Evolutionary conservation across 2,888 invertebrate species (phyloP).

Genomic region (Meiosimyza platycephala): DNA sequence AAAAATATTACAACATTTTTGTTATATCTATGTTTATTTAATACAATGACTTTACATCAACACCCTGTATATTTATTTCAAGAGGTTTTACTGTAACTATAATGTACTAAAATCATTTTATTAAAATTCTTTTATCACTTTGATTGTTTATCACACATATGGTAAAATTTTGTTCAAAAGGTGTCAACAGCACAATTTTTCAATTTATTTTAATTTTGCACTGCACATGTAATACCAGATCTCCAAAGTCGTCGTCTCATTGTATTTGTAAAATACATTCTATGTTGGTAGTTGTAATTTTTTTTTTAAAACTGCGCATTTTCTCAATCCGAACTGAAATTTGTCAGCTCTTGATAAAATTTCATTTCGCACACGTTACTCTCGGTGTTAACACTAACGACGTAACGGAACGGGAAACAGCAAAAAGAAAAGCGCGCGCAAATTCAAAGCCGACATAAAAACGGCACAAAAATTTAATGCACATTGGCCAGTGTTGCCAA

Average conservation of each 20-base stretch:
- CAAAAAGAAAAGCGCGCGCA: not conserved
- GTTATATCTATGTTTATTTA: constrained; percentile 4
- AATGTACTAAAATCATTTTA: no score
- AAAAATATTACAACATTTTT: no score
- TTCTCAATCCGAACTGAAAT: not conserved
- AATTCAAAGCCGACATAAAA: not conserved
- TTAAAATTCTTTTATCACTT: not conserved
- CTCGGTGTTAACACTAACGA: constrained; percentile 5
- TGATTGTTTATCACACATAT: not conserved
- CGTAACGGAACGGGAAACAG: not conserved
- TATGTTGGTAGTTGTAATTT: not conserved
- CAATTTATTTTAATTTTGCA: constrained; percentile 16
- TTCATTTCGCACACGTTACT: constrained; percentile 26
- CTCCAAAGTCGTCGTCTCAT: not conserved
- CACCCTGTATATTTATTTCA: no score
- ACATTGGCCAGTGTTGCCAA: constrained; percentile 1
- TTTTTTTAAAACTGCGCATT: not conserved
- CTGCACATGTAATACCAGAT: not conserved
- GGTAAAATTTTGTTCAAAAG: constrained; percentile 18
- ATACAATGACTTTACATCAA: not conserved
- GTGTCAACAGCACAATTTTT: constrained; percentile 22
- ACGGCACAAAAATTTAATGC: not conserved
- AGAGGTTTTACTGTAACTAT: no score
- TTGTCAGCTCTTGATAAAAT: not conserved
- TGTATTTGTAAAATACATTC: not conserved